Conservation (phyloP, 2,113 vertebrate genomes). For the Thalassarche chlororhynchos region DNA sequence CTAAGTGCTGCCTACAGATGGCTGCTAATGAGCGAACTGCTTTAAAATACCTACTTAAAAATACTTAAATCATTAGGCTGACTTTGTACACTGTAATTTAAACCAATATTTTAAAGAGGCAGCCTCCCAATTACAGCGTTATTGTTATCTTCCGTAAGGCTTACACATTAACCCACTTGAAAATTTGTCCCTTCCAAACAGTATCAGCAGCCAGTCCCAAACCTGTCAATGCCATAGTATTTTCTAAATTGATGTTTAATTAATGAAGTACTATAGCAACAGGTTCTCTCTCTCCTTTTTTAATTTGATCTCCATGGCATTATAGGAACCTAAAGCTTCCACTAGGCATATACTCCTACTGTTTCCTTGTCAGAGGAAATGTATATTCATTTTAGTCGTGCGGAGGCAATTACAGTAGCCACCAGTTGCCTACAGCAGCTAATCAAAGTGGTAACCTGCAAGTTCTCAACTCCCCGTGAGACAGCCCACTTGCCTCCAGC, state of each 20-base stretch:
- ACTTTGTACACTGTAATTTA: background rate
- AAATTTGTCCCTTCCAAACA: background rate
- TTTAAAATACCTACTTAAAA: background rate
- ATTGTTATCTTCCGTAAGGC: background rate
- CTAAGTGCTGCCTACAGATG: background rate
- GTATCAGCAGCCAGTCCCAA: background rate
- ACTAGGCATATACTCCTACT: background rate
- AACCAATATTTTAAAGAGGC: conserved; percentile 6
- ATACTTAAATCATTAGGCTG: background rate
- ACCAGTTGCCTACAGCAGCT: conserved; percentile 50
- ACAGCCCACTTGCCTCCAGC: conserved; percentile 12
- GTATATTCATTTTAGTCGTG: conserved; percentile 47
- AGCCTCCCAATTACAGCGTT: background rate
- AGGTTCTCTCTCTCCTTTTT: conserved; percentile 14
- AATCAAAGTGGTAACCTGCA: conserved; percentile 50
- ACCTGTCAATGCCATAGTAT: background rate
- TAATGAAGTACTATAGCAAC: conserved; percentile 43
- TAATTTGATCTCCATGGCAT: conserved; percentile 56
- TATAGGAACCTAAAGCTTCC: conserved; percentile 22
- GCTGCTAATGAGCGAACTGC: background rate
- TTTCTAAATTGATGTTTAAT: conserved; percentile 53
- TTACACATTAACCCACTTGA: background rate
- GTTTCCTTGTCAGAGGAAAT: conserved; percentile 47
- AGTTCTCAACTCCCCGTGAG: conserved; percentile 28
- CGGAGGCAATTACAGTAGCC: conserved; percentile 23